Evolutionary conservation across 2,113 vertebrate genomes (phyloP), one percentile per base, ranked within the genome.

Genomic region (Ceyx cyanopectus): DNA sequence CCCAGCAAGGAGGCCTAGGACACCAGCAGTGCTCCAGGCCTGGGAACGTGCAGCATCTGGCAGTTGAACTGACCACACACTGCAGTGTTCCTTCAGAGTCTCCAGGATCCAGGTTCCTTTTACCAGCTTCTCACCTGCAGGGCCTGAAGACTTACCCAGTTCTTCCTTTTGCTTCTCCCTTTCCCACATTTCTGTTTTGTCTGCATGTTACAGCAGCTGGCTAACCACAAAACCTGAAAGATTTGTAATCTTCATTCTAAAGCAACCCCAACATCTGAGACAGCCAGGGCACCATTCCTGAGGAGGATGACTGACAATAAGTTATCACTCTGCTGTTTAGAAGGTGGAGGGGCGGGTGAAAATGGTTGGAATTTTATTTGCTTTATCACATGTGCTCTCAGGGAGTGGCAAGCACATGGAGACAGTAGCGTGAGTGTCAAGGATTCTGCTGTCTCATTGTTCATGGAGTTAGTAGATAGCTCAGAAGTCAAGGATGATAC

Each of bases 401-500:
- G 43, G 7, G 24, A 80, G 15, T 9, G 26, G 66, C 12, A 90
- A 58, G n/a, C 78, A 45, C 61, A 90, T 68, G n/a, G 65, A 53
- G 23, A 74, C 4, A 2, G 26, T 5, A 46, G 21, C 1, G 7
- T 73, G 61, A 67, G 43, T 37, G 61, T 37, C 22, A 69, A 76
- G 20, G 12, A 81, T 81, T 72, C 12, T 84, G 72, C 18, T 73
- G 57, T 61, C 53, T 96, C 89, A 45, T 61, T 65, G 26, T 65
- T 85, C 60, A 48, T 2, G 5, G 41, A 83, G 58, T 75, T 56
- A 88, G 19, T 26, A 58, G 34, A 20, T 70, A 81, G 74, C 82
- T 81, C 29, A 56, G 34, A 84, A 92, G 83, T 93, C 85, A 94
- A 69, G 32, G 74, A 29, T 87, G 68, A 95, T 50, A 93, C 15